These are phyloP conservation scores for Melieria crassipennis DNA, from an alignment of 2,888 invertebrate genomes.

Conservation along the genomic window DNA sequence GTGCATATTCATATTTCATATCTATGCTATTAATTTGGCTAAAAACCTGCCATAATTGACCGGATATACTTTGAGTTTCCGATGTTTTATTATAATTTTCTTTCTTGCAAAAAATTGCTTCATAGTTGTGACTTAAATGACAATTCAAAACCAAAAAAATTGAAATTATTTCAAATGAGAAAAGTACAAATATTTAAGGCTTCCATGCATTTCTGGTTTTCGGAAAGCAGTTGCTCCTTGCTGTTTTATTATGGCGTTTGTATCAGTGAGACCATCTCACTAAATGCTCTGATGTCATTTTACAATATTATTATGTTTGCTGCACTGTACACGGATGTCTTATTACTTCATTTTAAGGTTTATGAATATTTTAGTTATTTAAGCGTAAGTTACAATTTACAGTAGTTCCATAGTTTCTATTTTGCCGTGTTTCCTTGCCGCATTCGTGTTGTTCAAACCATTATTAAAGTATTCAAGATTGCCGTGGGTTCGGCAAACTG, in stretches of 20 bases:
- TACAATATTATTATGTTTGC: neutral
- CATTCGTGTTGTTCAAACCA: neutral
- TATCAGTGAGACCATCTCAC: too few relatives aligned
- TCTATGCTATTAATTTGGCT: too few relatives aligned
- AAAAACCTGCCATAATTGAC: conserved; percentile 25
- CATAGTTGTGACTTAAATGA: neutral
- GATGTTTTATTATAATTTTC: neutral
- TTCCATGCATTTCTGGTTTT: conserved; percentile 58
- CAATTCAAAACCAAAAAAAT: neutral
- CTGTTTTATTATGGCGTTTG: neutral
- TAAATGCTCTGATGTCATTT: too few relatives aligned
- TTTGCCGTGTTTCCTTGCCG: neutral
- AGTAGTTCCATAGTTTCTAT: conserved; percentile 13
- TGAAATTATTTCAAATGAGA: conserved; percentile 10
- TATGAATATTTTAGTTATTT: neutral
- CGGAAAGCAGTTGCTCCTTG: neutral
- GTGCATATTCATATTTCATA: too few relatives aligned
- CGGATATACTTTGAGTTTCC: conserved; percentile 18
- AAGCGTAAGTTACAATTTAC: conserved; percentile 10
- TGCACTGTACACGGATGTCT: neutral
- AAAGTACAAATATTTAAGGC: conserved; percentile 45
- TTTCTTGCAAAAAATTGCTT: conserved; percentile 17
- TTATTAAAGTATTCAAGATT: neutral
- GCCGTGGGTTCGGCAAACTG: neutral
- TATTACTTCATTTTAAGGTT: neutral